A percentile compares a stretch with the other conserved stretches of the same genome.
phyloP scores from a whole-genome alignment of 2,888 invertebrate genomes.

The Ectemnius cavifrons region DNA sequence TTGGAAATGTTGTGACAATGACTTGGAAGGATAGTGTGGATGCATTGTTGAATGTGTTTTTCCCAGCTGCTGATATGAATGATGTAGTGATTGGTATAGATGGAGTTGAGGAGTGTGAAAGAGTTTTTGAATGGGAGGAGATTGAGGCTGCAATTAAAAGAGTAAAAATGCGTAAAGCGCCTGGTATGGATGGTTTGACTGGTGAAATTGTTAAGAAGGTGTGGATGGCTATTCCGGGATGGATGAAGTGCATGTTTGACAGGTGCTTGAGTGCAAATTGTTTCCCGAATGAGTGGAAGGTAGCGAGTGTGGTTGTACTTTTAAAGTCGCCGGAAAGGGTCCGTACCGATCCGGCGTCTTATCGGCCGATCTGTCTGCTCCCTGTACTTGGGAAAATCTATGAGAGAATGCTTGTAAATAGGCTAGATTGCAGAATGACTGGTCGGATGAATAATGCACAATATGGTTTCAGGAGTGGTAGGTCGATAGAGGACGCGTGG shows the following conservation, averaged over 20 bases:
- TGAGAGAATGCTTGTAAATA: slow-evolving; percentile 9
- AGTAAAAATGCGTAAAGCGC: background rate
- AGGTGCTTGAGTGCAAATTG: too few species aligned
- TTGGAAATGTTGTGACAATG: too few species aligned
- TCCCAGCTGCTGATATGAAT: too few species aligned
- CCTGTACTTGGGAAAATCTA: background rate
- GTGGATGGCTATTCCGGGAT: background rate
- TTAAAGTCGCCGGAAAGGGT: background rate
- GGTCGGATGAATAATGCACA: background rate
- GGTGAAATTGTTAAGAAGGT: background rate
- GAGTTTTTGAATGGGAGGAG: background rate
- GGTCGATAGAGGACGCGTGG: slow-evolving; percentile 16
- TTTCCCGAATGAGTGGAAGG: background rate
- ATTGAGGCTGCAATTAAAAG: background rate
- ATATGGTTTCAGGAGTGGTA: slow-evolving; percentile 1
- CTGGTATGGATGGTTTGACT: background rate
- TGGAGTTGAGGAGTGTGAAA: fast-evolving
- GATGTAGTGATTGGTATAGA: background rate
- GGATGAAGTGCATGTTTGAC: background rate
- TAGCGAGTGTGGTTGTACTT: background rate
- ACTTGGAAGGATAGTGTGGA: background rate
- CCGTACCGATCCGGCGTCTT: slow-evolving; percentile 1
- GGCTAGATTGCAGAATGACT: background rate
- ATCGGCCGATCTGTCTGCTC: slow-evolving; percentile 15
- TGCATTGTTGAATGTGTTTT: background rate